These are phyloP conservation scores for Diaphora mendica DNA, from an alignment of 2,888 invertebrate genomes.

Conservation along the genomic window DNA sequence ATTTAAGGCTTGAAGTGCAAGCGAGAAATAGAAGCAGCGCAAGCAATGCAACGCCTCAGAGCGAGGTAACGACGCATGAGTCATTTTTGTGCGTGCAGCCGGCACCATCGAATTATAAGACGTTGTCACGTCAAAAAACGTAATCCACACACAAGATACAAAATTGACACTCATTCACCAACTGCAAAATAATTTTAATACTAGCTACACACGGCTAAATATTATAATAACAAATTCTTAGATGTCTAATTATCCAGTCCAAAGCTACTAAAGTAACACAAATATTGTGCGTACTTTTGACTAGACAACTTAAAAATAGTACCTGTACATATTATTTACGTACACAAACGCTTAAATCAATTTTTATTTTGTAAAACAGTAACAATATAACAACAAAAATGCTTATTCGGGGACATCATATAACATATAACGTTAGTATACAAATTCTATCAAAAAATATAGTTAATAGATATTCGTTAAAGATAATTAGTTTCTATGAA, in stretches of 20 bases:
- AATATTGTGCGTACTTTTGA: slow-evolving; percentile 39
- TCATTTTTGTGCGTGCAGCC: too few species aligned
- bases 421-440: slow-evolving; percentile 16
- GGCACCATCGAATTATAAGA: too few species aligned
- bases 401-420: slow-evolving; percentile 16
- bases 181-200: neutral
- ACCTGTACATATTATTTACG: slow-evolving; percentile 22
- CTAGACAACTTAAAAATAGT: slow-evolving; percentile 45
- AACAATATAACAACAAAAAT: slow-evolving; percentile 34
- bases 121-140: too few species aligned
- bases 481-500: neutral
- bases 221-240: slow-evolving; percentile 26
- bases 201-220: neutral
- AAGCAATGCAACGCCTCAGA: too few species aligned
- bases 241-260: slow-evolving; percentile 43
- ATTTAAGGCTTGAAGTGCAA: too few species aligned
- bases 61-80: too few species aligned
- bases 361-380: slow-evolving; percentile 32
- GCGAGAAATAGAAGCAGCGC: too few species aligned
- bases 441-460: slow-evolving; percentile 20
- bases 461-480: slow-evolving; percentile 1
- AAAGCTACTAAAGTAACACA: slow-evolving; percentile 33
- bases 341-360: slow-evolving; percentile 39
- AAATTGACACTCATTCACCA: neutral
- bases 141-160: too few species aligned